Conservation (phyloP, 2,888 invertebrate species). For the Odontocerum albicorne region DNA sequence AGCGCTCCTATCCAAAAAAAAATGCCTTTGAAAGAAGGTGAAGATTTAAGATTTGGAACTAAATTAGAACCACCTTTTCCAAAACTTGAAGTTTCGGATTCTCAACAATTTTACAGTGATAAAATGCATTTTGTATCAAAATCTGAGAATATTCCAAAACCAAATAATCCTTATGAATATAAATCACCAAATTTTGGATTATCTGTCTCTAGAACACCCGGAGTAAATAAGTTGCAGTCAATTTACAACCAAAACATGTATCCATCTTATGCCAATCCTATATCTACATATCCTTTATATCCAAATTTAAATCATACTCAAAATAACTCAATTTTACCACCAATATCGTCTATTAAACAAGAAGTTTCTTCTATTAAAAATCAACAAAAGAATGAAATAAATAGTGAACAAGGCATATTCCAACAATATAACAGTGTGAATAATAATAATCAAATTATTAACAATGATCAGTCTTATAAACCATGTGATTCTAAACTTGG, state of each 20-base stretch:
- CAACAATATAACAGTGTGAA: conserved; percentile 12
- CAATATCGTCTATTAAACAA: conserved; percentile 57
- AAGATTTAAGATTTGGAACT: conserved; percentile 45
- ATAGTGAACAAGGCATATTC: conserved; percentile 11
- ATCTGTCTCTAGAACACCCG: conserved; percentile 5
- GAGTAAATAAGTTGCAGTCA: conserved; percentile 5
- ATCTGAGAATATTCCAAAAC: conserved; percentile 42
- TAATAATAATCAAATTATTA: conserved; percentile 6
- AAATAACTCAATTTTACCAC: conserved; percentile 45
- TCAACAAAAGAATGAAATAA: conserved; percentile 36
- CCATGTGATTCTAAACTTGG: conserved; percentile 13
- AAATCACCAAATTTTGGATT: conserved; percentile 39
- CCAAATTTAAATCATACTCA: background rate
- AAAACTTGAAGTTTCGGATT: conserved; percentile 53
- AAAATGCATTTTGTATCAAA: conserved; percentile 44
- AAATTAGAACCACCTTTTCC: conserved; percentile 52
- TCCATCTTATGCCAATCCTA: conserved; percentile 15
- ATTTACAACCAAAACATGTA: conserved; percentile 6
- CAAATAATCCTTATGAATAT: conserved; percentile 37
- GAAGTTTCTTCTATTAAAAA: conserved; percentile 51
- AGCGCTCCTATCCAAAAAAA: conserved; percentile 16
- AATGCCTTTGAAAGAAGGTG: background rate
- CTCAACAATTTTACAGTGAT: conserved; percentile 51
- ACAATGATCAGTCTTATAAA: conserved; percentile 14
- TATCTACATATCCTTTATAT: conserved; percentile 5